Conservation (phyloP, 2,113 vertebrate genomes). For the Brienomyrus brachyistius region DNA sequence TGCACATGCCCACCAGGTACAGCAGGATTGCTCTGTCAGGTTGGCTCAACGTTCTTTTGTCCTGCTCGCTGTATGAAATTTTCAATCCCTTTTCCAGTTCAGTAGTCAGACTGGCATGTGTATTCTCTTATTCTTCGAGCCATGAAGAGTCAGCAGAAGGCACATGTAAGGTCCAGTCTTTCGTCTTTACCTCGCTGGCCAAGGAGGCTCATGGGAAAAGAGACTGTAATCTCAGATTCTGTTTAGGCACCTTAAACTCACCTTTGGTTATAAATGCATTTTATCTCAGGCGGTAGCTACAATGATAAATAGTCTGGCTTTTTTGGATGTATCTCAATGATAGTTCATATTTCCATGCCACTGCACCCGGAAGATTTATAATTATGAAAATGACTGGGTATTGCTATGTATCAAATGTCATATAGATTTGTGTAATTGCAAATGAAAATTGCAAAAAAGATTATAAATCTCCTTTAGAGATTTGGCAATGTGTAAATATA, state of each 20-base stretch:
- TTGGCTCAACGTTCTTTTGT: neutral
- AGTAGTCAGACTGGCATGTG: neutral
- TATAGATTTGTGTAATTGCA: neutral
- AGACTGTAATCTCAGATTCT: neutral
- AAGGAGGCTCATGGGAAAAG: neutral
- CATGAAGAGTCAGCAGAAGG: neutral
- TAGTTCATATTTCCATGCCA: neutral
- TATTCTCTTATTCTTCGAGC: neutral
- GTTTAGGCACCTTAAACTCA: neutral
- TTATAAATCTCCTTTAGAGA: neutral
- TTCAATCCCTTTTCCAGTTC: neutral
- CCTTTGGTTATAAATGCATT: neutral
- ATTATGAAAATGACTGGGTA: neutral
- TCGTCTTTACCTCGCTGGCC: neutral
- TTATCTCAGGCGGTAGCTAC: neutral
- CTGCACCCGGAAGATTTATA: neutral
- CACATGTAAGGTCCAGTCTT: neutral
- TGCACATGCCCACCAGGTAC: conserved; percentile 1
- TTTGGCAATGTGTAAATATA: conserved; percentile 15
- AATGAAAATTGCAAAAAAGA: neutral
- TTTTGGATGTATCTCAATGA: neutral
- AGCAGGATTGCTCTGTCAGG: neutral
- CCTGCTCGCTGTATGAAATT: neutral
- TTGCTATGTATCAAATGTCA: neutral
- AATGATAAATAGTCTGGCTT: neutral